Evolutionary conservation across 2,888 invertebrate species (phyloP), one percentile per base, ranked within the genome.

Genomic region (Heterodera filipjevi): DNA sequence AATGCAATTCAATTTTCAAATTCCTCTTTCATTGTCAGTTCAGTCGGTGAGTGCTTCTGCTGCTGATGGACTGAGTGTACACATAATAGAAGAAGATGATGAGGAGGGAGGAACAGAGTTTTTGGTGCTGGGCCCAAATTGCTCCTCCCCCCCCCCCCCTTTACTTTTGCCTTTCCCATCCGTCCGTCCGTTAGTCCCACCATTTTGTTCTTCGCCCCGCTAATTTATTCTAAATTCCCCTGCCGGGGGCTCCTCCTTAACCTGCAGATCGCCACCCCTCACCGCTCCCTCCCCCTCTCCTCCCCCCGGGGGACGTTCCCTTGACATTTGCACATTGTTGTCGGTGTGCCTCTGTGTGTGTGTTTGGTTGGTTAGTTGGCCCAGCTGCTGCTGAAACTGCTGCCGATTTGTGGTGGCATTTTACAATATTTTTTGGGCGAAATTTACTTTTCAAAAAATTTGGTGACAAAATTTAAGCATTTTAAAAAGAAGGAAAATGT

Each of bases 191-290:
- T 12, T 12, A n/a, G 27, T 27, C 19, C 22, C 59, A n/a, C 3
- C n/a, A 22, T 8, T n/a, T 12, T 27, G n/a, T 10, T 5, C 27
- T 59, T 59, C 12, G 10, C 22, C 27, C 59, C 59, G 59, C 59
- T 59, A 59, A 59, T 59, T 59, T 59, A 59, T 59, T 59, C 59
- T 27, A 59, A 59, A 59, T 27, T 27, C 59, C 59, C 59, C 59
- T 53, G n/a, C 53, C 59, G n/a, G 59, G 59, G 59, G 59, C 49
- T 49, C 22, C 59, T 59, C 27, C 59, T 27, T 59, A 59, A 59
- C 59, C 59, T 59, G 59, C 59, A 59, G n/a, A 27, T 59, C 59
- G 59, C 19, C 59, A 53, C 53, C 53, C 53, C 8, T 22, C 44
- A 10, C 44, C 44, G 8, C 44, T 12, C 44, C 44, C 44, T 44